These are phyloP conservation scores for Eulemur rufifrons DNA, from an alignment of 2,113 vertebrate species.

Conservation along the genomic window DNA sequence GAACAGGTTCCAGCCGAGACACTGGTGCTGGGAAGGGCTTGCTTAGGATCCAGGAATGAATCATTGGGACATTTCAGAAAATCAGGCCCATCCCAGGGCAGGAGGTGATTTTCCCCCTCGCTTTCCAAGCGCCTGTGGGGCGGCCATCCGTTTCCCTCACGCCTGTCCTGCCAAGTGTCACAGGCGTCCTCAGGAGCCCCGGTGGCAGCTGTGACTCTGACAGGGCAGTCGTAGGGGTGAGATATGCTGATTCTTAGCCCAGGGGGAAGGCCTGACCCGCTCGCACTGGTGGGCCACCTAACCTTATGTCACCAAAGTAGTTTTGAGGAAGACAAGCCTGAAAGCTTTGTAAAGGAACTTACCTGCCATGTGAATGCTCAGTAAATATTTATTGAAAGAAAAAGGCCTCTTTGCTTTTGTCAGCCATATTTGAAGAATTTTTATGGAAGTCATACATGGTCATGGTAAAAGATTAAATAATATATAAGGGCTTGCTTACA, in stretches of 20 bases:
- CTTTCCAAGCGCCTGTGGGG: not conserved
- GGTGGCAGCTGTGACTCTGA: fast-evolving
- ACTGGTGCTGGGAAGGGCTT: not conserved
- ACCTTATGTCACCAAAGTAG: not conserved
- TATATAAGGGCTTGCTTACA: not conserved
- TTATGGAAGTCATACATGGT: not conserved
- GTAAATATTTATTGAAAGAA: not conserved
- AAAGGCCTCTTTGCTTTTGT: not conserved
- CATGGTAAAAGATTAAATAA: not conserved
- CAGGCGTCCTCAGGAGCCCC: not conserved
- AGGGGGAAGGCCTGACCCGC: fast-evolving
- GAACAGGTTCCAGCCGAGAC: not conserved
- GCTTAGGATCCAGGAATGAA: not conserved
- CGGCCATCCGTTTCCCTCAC: not conserved
- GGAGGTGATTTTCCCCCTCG: not conserved
- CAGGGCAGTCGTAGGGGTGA: not conserved
- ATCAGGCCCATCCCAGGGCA: not conserved
- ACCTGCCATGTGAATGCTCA: not conserved
- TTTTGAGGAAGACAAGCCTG: not conserved
- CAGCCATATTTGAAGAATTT: not conserved
- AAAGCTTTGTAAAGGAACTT: not conserved
- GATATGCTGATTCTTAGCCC: not conserved
- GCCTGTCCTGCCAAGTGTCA: not conserved
- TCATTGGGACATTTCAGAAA: not conserved
- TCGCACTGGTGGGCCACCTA: not conserved